These are phyloP conservation scores for Stomatorhinus ivindoensis DNA, from an alignment of 2,113 vertebrate genomes.

Conservation along the genomic window DNA sequence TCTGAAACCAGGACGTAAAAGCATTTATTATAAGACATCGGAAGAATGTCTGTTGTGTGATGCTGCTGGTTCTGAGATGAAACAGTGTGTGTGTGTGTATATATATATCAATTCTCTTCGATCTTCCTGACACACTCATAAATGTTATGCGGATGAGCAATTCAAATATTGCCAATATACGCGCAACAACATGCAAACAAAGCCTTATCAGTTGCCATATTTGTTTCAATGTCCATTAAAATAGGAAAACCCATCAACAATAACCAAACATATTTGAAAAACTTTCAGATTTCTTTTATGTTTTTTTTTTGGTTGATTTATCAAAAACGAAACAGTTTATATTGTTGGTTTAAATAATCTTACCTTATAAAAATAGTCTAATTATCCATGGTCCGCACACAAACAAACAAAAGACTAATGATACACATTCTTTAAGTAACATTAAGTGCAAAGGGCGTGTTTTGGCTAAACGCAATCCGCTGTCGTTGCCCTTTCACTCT, in stretches of 20 bases:
- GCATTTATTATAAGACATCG: background rate
- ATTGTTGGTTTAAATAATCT: slow-evolving; percentile 4
- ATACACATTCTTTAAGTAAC: slow-evolving; percentile 21
- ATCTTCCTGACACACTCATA: background rate
- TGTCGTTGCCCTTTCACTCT: slow-evolving; percentile 13
- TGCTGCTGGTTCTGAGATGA: too few relatives aligned
- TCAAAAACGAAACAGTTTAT: background rate
- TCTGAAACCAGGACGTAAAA: background rate
- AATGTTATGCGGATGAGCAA: background rate
- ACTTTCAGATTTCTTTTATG: background rate
- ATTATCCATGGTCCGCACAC: slow-evolving; percentile 14
- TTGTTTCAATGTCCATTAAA: background rate
- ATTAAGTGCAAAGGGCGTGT: slow-evolving; percentile 28
- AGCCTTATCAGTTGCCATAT: background rate
- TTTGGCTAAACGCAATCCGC: slow-evolving; percentile 16
- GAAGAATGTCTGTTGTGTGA: background rate
- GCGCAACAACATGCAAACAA: background rate
- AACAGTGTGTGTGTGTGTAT: background rate
- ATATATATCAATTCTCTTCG: background rate
- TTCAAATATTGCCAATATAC: background rate
- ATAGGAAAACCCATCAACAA: background rate
- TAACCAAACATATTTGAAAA: background rate
- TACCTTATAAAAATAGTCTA: slow-evolving; percentile 24
- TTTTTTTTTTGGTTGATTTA: background rate
- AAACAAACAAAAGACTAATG: slow-evolving; percentile 24